Evolutionary conservation across 2,888 invertebrate genomes (phyloP), one percentile per base, ranked within the genome.

Genomic region (Amblyteles armatorius): DNA sequence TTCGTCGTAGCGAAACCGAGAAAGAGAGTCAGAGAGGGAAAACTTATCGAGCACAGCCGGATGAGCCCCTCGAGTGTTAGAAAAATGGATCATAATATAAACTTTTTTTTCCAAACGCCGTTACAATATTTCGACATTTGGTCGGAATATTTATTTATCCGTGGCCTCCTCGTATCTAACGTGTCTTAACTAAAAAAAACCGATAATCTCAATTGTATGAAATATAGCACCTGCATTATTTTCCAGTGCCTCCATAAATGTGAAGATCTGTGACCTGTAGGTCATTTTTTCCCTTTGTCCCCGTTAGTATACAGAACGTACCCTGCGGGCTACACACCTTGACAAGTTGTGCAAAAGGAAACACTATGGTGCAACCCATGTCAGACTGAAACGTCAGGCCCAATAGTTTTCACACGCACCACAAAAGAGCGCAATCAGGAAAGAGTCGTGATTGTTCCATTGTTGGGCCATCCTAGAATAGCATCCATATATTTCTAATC

Each of bases 341-440:
- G 82, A 79, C 74, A 79, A 79, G 72, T 77, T 76, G 79, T 82
- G 79, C 65, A 83, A 80, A 80, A 85, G 85, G 85, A 83, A 85
- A 83, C 83, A 72, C 73, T 73, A 85, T 71, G 83, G 80, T 83
- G 85, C 80, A 80, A 85, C 83, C 85, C 85, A 74, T 85, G 83
- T 83, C 85, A 85, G 73, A 65, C 85, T 26, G 83, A 85, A 85
- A 85, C 85, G 85, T 85, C 85, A 80, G 80, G 77, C 83, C 83
- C 85, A 77, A 85, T 85, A 85, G 85, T 85, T 85, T 85, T 85
- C 85, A 85, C 85, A 85, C 85, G 85, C 83, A 80, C 67, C 36
- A 85, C 85, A 85, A 85, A 85, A 85, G 83, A 73, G 69, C 83
- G 80, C 85, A 85, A 85, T 85, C 85, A 85, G 83, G 83, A 85